phyloP scores from a whole-genome alignment of 2,797 vertebrate species.

The Urocyon cinereoargenteus region DNA sequence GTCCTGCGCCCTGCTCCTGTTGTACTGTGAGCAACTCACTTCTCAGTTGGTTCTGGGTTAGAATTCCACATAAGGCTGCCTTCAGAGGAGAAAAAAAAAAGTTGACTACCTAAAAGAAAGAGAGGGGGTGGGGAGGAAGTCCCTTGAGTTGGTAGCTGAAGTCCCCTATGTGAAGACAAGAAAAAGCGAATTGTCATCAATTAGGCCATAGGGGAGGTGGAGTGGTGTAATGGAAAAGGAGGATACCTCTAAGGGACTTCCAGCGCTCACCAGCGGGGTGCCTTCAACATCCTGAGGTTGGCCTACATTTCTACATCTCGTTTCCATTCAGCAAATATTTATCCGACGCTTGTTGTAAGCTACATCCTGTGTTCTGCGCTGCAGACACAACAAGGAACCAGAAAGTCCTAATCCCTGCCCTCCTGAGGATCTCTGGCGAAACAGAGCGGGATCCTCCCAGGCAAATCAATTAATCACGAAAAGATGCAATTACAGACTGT shows the following conservation, averaged over 20 bases:
- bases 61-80: background rate
- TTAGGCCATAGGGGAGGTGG: background rate
- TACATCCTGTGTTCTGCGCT: rapidly evolving
- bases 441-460: constrained; percentile 28
- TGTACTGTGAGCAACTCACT: rapidly evolving
- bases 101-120: background rate
- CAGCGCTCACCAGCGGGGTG: background rate
- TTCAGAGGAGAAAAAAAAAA: background rate
- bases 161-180: background rate
- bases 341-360: background rate
- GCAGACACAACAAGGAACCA: background rate
- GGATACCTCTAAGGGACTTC: background rate
- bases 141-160: background rate
- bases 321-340: background rate
- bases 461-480: constrained; percentile 14
- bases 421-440: background rate
- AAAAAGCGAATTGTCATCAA: background rate
- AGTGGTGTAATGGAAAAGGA: background rate
- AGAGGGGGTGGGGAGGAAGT: background rate
- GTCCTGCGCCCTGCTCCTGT: rapidly evolving
- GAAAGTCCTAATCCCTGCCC: background rate
- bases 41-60: background rate
- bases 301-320: background rate
- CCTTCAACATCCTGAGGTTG: background rate
- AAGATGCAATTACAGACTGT: background rate